Conservation (phyloP, 2,888 invertebrate species). For the Temnothorax rugatulus region DNA sequence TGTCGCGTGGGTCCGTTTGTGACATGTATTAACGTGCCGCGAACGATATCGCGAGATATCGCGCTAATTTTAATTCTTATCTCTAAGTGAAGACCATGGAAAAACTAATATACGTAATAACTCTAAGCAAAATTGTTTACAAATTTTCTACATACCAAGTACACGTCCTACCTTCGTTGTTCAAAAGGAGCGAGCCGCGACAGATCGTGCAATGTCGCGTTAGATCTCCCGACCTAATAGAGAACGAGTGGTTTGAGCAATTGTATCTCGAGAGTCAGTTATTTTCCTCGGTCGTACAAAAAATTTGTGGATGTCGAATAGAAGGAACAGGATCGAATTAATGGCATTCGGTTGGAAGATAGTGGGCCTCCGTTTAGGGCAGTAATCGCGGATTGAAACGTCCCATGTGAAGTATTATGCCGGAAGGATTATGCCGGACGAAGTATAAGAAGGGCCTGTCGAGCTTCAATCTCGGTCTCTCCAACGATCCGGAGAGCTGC, state of each 20-base stretch:
- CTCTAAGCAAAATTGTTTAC: conserved; percentile 43
- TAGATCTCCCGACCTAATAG: background rate
- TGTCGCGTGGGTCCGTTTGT: background rate
- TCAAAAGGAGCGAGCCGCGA: conserved; percentile 8
- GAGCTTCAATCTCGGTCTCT: conserved; percentile 89
- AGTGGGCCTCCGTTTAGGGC: conserved; percentile 32
- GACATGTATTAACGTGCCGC: conserved; percentile 34
- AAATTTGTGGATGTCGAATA: conserved; percentile 14
- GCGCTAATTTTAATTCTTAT: conserved; percentile 23
- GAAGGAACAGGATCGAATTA: conserved; percentile 46
- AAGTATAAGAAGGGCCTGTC: conserved; percentile 96
- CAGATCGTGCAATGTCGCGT: background rate
- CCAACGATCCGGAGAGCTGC: conserved; percentile 75
- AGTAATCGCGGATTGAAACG: conserved; percentile 91
- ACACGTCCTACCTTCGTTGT: conserved; percentile 26
- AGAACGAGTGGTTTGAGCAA: conserved; percentile 37
- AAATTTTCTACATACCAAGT: conserved; percentile 42
- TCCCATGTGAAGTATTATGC: conserved; percentile 95
- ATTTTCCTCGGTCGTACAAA: conserved; percentile 12
- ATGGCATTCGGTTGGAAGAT: conserved; percentile 25
- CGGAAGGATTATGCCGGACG: conserved; percentile 96
- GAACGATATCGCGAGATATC: conserved; percentile 19
- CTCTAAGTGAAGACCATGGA: conserved; percentile 25
- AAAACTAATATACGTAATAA: conserved; percentile 39
- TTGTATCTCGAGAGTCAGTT: conserved; percentile 4